Evolutionary conservation across 2,113 vertebrate genomes (phyloP).

Genomic region (Thalassoma bifasciatum): DNA sequence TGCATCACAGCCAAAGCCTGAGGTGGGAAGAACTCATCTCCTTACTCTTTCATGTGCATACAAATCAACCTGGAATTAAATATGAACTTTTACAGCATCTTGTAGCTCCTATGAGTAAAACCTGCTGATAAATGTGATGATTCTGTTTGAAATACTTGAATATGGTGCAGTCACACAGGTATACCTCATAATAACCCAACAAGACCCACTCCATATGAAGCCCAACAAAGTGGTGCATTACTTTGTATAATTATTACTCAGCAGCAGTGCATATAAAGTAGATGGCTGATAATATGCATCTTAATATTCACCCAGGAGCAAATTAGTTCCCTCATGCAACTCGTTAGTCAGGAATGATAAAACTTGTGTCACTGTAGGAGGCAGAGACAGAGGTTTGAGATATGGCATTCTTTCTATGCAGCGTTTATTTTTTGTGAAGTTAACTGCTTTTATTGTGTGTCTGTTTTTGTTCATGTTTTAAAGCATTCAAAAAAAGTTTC

Average conservation of each 20-base stretch:
- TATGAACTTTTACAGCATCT: not conserved
- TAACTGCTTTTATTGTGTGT: slow-evolving; percentile 6
- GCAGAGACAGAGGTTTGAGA: not conserved
- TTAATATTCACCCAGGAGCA: slow-evolving; percentile 27
- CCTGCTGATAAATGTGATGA: not conserved
- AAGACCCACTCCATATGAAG: slow-evolving; percentile 3
- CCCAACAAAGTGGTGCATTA: slow-evolving; percentile 21
- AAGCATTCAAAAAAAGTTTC: not conserved
- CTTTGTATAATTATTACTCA: slow-evolving; percentile 26
- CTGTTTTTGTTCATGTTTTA: not conserved
- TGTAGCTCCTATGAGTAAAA: not conserved
- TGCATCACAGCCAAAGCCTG: too few relatives aligned
- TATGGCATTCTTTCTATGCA: too few relatives aligned
- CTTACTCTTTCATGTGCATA: too few relatives aligned
- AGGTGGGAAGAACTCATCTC: too few relatives aligned
- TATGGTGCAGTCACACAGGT: not conserved
- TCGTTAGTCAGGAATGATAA: slow-evolving; percentile 19
- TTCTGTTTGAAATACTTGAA: not conserved
- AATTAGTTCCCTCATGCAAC: slow-evolving; percentile 5
- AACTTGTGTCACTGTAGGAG: not conserved
- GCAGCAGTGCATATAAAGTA: slow-evolving; percentile 19
- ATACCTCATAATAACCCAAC: slow-evolving; percentile 11
- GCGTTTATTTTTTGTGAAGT: not conserved
- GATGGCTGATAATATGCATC: slow-evolving; percentile 34
- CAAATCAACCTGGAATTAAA: not conserved